Conservation (phyloP, 2,113 vertebrate species). For the Podarcis cretensis region DNA sequence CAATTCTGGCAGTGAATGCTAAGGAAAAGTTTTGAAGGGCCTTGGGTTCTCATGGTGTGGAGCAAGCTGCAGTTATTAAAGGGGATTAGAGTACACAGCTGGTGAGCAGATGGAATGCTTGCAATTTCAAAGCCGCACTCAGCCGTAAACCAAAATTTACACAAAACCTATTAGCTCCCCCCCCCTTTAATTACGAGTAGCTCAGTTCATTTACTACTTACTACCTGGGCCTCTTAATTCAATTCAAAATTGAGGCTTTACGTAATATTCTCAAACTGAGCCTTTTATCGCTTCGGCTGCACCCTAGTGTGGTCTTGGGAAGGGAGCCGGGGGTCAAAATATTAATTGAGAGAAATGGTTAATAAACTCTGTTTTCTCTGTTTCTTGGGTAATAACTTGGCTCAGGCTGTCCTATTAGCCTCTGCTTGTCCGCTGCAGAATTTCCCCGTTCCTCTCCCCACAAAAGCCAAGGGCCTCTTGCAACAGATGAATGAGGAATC, state of each 20-base stretch:
- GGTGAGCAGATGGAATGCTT: constrained; percentile 79
- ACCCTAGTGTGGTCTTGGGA: constrained; percentile 7
- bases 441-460: not conserved
- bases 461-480: constrained; percentile 5
- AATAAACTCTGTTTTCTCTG: constrained; percentile 12
- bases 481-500: not conserved
- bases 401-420: constrained; percentile 30
- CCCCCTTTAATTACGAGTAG: constrained; percentile 7
- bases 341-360: constrained; percentile 15
- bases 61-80: constrained; percentile 68
- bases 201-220: constrained; percentile 46
- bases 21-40: constrained; percentile 61
- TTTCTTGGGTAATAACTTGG: constrained; percentile 12
- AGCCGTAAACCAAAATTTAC: constrained; percentile 49
- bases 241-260: not conserved
- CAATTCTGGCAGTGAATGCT: constrained; percentile 43
- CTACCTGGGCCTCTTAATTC: constrained; percentile 14
- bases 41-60: constrained; percentile 65
- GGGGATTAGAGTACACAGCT: constrained; percentile 76
- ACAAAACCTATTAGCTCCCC: constrained; percentile 34
- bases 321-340: constrained; percentile 5
- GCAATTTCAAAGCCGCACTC: constrained; percentile 69
- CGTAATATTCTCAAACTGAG: constrained; percentile 15
- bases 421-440: not conserved
- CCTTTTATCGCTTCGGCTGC: constrained; percentile 31